Conservation (phyloP, 2,888 invertebrate species). For the Sipha maydis region DNA sequence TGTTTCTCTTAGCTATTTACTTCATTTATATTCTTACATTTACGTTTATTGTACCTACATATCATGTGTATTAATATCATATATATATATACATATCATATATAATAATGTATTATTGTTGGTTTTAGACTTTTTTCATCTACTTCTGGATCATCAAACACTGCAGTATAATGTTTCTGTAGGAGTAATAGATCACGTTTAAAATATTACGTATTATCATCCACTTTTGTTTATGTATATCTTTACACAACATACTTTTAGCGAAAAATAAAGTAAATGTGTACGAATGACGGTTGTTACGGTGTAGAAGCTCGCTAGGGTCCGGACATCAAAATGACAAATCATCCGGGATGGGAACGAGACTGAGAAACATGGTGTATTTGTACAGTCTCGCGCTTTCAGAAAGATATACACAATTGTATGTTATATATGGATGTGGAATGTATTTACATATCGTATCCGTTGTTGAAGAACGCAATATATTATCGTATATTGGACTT, state of each 20-base stretch:
- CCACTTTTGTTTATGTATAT: neutral
- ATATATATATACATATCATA: too few relatives aligned
- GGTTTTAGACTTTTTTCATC: too few relatives aligned
- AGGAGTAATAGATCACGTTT: neutral
- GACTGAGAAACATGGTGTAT: neutral
- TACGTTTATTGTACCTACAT: too few relatives aligned
- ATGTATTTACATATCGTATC: neutral
- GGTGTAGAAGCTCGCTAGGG: neutral
- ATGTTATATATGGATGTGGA: neutral
- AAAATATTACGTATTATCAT: neutral
- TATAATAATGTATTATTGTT: too few relatives aligned
- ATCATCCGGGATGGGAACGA: neutral
- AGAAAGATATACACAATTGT: neutral
- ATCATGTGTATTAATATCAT: too few relatives aligned
- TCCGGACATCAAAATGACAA: neutral
- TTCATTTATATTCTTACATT: too few relatives aligned
- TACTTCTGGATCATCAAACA: too few relatives aligned
- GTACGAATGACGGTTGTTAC: neutral
- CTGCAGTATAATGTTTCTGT: too few relatives aligned
- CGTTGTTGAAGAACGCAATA: too few relatives aligned
- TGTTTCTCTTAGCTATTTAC: too few relatives aligned
- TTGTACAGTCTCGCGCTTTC: too few relatives aligned
- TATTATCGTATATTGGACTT: too few relatives aligned
- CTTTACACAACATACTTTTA: neutral
- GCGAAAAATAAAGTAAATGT: neutral